Evolutionary conservation across 2,888 invertebrate species (phyloP), one percentile per base, ranked within the genome.

Genomic region (Monopis laevigella): DNA sequence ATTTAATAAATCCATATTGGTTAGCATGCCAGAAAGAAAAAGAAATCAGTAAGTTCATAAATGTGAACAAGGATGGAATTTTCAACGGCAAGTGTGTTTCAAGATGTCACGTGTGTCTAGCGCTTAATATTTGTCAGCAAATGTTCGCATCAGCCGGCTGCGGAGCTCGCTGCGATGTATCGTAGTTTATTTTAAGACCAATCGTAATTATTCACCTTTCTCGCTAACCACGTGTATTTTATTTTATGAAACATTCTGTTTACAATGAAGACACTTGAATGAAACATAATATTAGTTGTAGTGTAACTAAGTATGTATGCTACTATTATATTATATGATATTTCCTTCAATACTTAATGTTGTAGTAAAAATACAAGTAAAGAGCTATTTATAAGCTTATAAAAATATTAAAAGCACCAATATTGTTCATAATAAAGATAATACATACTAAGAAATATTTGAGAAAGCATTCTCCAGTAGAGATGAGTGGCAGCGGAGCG

Each of bases 61-160:
- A 36, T 36, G 21, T 36, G 21, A 12, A 36, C 21, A 36, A 36
- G 36, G 18, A 32, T 58, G 59, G 67, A 63, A 63, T 58, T 65
- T 63, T 64, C 52, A 54, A 56, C 45, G 26, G 48, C 45, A 45
- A 32, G 32, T 17, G 17, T 17, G 32, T 17, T 3, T 10, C 17
- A 17, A 32, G 32, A 32, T 32, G 32, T 32, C 16, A 14, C 32
- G 17, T 17, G 32, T 32, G 17, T 66, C 65, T 65, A 69, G 54
- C 69, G 66, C 75, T 77, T 78, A 73, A 74, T 77, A 77, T 65
- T 77, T 77, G 78, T 78, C 78, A 65, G 64, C 72, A 62, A 65
- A 57, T 59, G 73, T 73, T 73, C 71, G 73, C 74, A 72, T 75
- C 75, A 71, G 65, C 57, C 55, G 62, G 54, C 65, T 64, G 70